Conservation (phyloP, 2,797 vertebrate species). For the Ptychadena robeensis region DNA sequence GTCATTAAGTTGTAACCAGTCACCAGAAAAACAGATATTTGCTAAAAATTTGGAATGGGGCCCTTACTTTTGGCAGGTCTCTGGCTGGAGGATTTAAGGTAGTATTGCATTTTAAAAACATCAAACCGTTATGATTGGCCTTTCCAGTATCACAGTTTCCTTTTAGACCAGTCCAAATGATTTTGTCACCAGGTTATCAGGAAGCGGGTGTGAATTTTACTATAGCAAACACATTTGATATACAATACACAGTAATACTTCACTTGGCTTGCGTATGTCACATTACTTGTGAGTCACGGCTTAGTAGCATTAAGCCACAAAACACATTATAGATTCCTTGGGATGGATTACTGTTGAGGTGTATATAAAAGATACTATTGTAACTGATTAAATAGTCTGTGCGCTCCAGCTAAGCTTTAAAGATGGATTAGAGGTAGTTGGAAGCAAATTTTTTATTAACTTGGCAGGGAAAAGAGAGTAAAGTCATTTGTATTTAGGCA, state of each 20-base stretch:
- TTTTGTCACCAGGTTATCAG: not conserved
- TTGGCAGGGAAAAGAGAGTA: not conserved
- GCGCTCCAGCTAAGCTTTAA: not conserved
- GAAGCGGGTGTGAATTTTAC: not conserved
- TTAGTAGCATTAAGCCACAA: conserved; percentile 10
- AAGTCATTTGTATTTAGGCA: conserved; percentile 16
- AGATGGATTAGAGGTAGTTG: conserved; percentile 13
- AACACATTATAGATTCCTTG: not conserved
- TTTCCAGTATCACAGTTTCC: no score
- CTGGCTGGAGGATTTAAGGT: no score
- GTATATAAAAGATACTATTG: conserved; percentile 20
- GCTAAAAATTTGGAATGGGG: no score
- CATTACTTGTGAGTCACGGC: not conserved
- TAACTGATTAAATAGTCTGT: not conserved
- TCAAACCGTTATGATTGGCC: no score
- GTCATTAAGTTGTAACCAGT: no score
- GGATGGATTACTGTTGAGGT: conserved; percentile 24
- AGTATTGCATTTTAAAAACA: no score
- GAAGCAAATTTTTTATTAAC: conserved; percentile 12
- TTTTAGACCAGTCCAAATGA: no score
- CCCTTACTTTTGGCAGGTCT: no score
- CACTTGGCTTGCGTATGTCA: conserved; percentile 8
- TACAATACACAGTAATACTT: conserved; percentile 11
- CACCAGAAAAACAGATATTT: no score
- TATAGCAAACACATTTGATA: not conserved